phyloP scores from a whole-genome alignment of 2,797 vertebrate genomes.

The Knipowitschia caucasica region DNA sequence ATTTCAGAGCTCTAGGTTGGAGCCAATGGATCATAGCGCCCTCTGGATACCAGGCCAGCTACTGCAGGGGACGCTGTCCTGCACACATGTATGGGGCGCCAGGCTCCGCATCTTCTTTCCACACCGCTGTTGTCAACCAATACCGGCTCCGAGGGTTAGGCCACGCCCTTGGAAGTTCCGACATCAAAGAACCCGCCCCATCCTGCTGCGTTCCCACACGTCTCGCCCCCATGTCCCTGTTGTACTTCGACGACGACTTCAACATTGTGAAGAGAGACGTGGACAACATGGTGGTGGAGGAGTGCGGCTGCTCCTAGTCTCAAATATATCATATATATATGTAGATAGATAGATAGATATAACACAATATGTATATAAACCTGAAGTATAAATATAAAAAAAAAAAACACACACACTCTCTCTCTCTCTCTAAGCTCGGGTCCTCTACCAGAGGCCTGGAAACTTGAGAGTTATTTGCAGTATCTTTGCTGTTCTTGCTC shows the following conservation, averaged over 20 bases:
- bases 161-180: too few relatives aligned
- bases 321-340: neutral
- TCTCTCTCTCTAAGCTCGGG: too few relatives aligned
- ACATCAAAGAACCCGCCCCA: too few relatives aligned
- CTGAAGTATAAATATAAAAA: too few relatives aligned
- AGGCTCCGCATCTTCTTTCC: constrained; percentile 92
- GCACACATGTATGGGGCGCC: constrained; percentile 96
- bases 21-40: constrained; percentile 99
- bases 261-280: constrained; percentile 98
- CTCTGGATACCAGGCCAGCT: constrained; percentile 94
- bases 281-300: constrained; percentile 99
- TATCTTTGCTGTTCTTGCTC: too few relatives aligned
- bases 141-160: constrained; percentile 96
- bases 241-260: constrained; percentile 98
- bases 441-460: too few relatives aligned
- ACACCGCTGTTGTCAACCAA: constrained; percentile 97
- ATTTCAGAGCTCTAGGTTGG: constrained; percentile 97
- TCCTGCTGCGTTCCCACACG: constrained; percentile 98
- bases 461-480: too few relatives aligned
- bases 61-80: constrained; percentile 96
- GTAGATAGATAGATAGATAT: neutral
- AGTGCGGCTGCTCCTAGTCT: constrained; percentile 90
- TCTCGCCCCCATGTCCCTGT: constrained; percentile 98
- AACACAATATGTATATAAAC: neutral
- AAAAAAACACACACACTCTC: too few relatives aligned